Evolutionary conservation across 1,140 invertebrate genomes (phyloP).

Genomic region (Solen grandis): DNA sequence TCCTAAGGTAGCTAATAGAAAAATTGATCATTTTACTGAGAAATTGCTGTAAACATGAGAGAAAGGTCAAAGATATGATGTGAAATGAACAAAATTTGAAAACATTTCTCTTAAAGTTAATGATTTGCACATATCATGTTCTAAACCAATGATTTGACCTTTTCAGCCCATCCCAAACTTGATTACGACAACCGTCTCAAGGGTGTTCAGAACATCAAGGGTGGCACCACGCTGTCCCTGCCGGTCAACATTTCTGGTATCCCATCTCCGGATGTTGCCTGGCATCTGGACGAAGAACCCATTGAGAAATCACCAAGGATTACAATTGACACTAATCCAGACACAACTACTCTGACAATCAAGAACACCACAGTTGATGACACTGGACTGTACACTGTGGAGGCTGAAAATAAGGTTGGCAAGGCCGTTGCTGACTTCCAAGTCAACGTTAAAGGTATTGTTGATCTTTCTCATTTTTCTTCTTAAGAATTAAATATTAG

Average conservation of each 20-base stretch:
- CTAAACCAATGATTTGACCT: no score
- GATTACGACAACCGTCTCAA: conserved; percentile 78
- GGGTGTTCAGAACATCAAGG: conserved; percentile 75
- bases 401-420: conserved; percentile 78
- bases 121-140: no score
- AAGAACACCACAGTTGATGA: conserved; percentile 74
- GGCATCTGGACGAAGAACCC: conserved; percentile 89
- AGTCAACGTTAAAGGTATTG: conserved; percentile 84
- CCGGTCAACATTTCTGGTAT: conserved; percentile 89
- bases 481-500: no score
- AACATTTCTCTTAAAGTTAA: no score
- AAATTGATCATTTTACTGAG: no score
- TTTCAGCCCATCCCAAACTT: conserved; percentile 76
- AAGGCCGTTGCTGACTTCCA: conserved; percentile 77
- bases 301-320: conserved; percentile 71
- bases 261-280: conserved; percentile 93
- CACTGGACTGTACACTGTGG: conserved; percentile 76
- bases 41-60: no score
- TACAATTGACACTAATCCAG: conserved; percentile 73
- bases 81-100: no score
- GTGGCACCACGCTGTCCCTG: conserved; percentile 73
- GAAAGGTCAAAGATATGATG: no score
- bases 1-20: no score
- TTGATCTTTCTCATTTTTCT: no score
- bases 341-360: conserved; percentile 73